phyloP scores from a whole-genome alignment of 2,113 vertebrate species.

The Engraulis encrasicolus region DNA sequence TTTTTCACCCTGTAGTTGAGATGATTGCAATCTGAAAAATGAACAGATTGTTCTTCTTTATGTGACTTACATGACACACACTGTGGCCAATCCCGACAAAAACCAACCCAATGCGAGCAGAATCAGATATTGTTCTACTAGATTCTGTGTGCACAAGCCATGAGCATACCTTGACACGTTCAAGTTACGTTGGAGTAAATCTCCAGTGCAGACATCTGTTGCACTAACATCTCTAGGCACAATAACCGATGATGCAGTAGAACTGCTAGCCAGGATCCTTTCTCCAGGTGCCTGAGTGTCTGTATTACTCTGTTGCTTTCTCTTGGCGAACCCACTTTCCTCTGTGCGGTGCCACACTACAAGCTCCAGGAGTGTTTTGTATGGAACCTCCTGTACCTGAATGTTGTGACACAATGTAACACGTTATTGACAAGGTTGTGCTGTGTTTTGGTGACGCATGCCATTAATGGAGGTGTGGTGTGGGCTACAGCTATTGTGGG shows the following conservation, averaged over 20 bases:
- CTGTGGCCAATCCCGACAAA: no score
- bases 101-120: no score
- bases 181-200: neutral
- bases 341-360: constrained; percentile 86
- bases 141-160: neutral
- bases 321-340: constrained; percentile 53
- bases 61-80: neutral
- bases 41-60: neutral
- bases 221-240: neutral
- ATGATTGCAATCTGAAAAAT: neutral
- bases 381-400: constrained; percentile 70
- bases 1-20: neutral
- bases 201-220: neutral
- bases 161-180: neutral
- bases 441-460: no score
- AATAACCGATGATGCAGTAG: neutral
- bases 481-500: neutral
- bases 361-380: constrained; percentile 91
- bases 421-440: neutral
- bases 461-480: neutral
- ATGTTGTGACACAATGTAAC: constrained; percentile 6
- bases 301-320: constrained; percentile 16
- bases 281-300: neutral
- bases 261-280: constrained; percentile 16
- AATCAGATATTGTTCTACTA: no score